phyloP scores from a whole-genome alignment of 2,113 vertebrate species.

The Myiagra hebetior region DNA sequence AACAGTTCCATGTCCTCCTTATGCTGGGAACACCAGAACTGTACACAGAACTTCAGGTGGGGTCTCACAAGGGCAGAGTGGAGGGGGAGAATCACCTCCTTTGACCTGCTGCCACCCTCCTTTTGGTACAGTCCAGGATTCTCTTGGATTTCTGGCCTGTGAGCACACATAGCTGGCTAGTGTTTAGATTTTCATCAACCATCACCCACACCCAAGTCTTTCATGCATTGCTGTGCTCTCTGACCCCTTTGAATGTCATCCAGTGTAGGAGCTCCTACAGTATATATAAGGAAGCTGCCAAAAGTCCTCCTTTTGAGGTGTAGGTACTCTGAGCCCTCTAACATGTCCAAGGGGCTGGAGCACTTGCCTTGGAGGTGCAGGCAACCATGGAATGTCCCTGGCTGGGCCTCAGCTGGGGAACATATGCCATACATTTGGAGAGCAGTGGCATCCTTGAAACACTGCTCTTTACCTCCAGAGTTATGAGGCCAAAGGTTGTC shows the following conservation, averaged over 20 bases:
- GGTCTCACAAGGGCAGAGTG: background rate
- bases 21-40: background rate
- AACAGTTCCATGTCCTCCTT: background rate
- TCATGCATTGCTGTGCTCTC: background rate
- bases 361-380: background rate
- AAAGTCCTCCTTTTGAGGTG: background rate
- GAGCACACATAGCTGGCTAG: background rate
- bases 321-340: background rate
- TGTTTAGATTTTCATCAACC: background rate
- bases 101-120: background rate
- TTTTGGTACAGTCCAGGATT: background rate
- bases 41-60: background rate
- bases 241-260: background rate
- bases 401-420: too few relatives aligned
- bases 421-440: background rate
- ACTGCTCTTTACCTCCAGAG: background rate
- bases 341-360: background rate
- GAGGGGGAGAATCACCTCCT: background rate
- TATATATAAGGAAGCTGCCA: background rate
- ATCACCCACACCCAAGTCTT: background rate
- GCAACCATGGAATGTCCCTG: background rate
- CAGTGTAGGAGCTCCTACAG: background rate
- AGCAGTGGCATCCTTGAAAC: background rate
- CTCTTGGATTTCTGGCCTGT: background rate
- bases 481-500: background rate